phyloP scores from a whole-genome alignment of 2,888 invertebrate species.

The Nomada flava region DNA sequence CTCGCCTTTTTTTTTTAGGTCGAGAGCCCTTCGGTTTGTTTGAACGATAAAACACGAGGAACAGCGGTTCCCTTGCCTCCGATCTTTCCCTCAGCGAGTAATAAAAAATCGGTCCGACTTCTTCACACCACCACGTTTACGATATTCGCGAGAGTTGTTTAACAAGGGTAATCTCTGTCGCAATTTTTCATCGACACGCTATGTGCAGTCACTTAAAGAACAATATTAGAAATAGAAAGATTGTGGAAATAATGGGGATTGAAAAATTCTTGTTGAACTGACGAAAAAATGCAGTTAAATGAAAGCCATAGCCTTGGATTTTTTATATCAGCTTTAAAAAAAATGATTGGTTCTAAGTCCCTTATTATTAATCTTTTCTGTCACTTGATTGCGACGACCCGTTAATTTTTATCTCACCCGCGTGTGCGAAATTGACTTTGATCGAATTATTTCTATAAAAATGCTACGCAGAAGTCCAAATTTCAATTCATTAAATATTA shows the following conservation, averaged over 20 bases:
- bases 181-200: neutral
- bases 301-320: no score
- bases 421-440: no score
- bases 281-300: no score
- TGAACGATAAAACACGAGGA: slow-evolving; percentile 59
- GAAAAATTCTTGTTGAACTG: no score
- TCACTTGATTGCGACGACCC: no score
- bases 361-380: no score
- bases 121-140: slow-evolving; percentile 33
- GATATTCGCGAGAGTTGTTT: slow-evolving; percentile 61
- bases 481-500: slow-evolving; percentile 5
- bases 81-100: slow-evolving; percentile 33
- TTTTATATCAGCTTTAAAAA: no score
- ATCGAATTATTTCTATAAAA: no score
- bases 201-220: neutral
- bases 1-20: slow-evolving; percentile 1
- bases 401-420: no score
- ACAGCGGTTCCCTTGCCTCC: neutral
- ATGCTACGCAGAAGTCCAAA: neutral
- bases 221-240: no score
- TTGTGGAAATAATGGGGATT: no score
- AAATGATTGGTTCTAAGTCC: no score
- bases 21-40: slow-evolving; percentile 40
- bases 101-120: slow-evolving; percentile 23
- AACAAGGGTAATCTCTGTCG: slow-evolving; percentile 59